Base-by-base conservation (phyloP, 2,888 invertebrate genomes). In the Fragum fragum region DNA sequence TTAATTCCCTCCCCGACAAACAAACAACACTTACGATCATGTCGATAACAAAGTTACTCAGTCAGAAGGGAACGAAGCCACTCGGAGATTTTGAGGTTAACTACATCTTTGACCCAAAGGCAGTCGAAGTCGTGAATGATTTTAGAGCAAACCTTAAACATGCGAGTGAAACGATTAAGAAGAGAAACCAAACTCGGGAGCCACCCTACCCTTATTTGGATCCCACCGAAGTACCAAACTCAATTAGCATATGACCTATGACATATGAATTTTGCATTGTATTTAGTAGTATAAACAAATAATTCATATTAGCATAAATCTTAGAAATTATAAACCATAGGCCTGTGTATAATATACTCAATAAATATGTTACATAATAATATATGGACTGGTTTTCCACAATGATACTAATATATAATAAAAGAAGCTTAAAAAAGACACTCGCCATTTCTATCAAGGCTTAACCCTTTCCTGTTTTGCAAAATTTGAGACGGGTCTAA, bases 181-280 rank as follows among this genome's bases (percentile, higher is more conserved):
- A 87, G 39, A 80, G 92, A 53, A 94, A 95, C 79, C 86, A 90
- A 75, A 71, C 78, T 16, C 70, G 92, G 36, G 80, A 88, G 11
- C 86, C 91, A n/a, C 87, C 90, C 76, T 93, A 93, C 74, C 89
- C 89, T 1, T 94, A 92, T 82, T 91, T 95, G 68, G 93, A 95
- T 85, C 95, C 95, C 1, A 90, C 90, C 26, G 89, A 89, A 63
- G 90, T 95, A 3, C 95, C 95, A 0, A 95, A 95, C 87, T 92
- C 93, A 29, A 94, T 95, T 77, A 93, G 94, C 73, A 80, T 83
- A 53, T 86, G 29, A 59, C 7, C 11, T 21, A 11, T 21, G n/a
- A 3, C 21, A 21, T 3, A 55, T 11, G 1, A 11, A 1, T 11
- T 23, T 23, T 2, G n/a, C 21, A 23, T 23, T n/a, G n/a, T n/a